Conservation (phyloP, 2,888 invertebrate genomes). For the Listrodromus nycthemerus region DNA sequence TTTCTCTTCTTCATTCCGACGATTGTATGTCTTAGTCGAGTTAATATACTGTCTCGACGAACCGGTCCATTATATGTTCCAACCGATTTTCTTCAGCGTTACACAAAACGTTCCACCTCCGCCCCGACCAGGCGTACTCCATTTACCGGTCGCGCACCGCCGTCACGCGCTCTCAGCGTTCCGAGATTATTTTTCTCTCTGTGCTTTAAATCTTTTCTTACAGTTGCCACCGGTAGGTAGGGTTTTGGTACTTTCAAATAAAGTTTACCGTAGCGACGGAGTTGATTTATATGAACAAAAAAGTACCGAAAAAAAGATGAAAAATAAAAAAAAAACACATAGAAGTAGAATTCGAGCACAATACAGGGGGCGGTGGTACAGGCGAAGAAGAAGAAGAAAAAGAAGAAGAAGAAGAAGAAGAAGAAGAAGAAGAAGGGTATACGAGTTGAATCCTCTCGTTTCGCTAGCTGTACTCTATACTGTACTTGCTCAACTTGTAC, state of each 20-base stretch:
- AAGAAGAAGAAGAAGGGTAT: neutral
- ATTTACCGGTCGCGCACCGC: too few species aligned
- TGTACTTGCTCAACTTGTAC: conserved; percentile 56
- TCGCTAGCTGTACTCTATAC: conserved; percentile 31
- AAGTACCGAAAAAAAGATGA: conserved; percentile 38
- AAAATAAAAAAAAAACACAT: neutral
- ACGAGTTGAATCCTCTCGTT: conserved; percentile 53
- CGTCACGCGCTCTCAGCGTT: conserved; percentile 55
- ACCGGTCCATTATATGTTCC: neutral
- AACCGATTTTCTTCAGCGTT: conserved; percentile 2
- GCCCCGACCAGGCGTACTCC: conserved; percentile 24
- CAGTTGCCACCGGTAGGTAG: conserved; percentile 52
- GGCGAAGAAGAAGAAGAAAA: conserved; percentile 6
- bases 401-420: neutral
- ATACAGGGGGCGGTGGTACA: conserved; percentile 42
- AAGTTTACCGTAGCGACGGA: conserved; percentile 77
- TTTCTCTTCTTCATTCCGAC: neutral
- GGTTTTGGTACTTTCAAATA: conserved; percentile 77
- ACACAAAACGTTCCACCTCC: conserved; percentile 43
- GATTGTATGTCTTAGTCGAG: neutral
- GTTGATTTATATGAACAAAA: conserved; percentile 78
- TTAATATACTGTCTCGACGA: neutral
- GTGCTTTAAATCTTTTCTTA: conserved; percentile 59
- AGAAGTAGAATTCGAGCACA: conserved; percentile 44
- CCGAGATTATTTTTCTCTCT: conserved; percentile 78